A percentile compares a stretch with the other conserved stretches of the same genome.
Evolutionary conservation across 2,888 invertebrate genomes (phyloP).

Genomic region (Leucophora obtusa): DNA sequence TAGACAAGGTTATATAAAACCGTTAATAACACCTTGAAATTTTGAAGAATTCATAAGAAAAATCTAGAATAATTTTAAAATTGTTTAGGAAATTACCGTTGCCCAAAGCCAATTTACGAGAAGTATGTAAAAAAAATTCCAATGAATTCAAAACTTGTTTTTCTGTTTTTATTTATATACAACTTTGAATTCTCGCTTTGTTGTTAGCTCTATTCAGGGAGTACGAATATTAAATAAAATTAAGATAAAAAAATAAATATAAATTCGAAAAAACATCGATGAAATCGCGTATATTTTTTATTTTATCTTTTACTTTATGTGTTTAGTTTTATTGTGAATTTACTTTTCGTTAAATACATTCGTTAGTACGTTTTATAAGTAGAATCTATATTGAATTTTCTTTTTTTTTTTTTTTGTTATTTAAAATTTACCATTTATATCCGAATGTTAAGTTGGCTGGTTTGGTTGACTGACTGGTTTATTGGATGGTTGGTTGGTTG

Average conservation of each 20-base stretch:
- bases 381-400: not conserved
- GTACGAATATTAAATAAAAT: constrained; percentile 33
- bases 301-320: constrained; percentile 29
- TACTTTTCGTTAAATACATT: constrained; percentile 52
- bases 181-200: constrained; percentile 49
- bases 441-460: constrained; percentile 39
- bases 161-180: constrained; percentile 8
- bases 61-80: too few relatives aligned
- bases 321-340: constrained; percentile 52
- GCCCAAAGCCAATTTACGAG: constrained; percentile 20
- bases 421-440: constrained; percentile 63
- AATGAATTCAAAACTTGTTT: constrained; percentile 64
- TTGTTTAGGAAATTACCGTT: constrained; percentile 21
- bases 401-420: constrained; percentile 18
- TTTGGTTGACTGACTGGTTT: constrained; percentile 28
- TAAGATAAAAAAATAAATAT: constrained; percentile 27
- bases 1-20: too few relatives aligned
- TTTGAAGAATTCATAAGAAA: too few relatives aligned
- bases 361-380: constrained; percentile 36
- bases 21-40: too few relatives aligned
- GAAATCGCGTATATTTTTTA: constrained; percentile 37
- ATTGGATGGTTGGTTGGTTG: constrained; percentile 7
- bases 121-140: constrained; percentile 57
- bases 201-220: constrained; percentile 24
- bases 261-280: constrained; percentile 41